Evolutionary conservation across 2,888 invertebrate species (phyloP), one percentile per base, ranked within the genome.

Genomic region (Erebia palarica): DNA sequence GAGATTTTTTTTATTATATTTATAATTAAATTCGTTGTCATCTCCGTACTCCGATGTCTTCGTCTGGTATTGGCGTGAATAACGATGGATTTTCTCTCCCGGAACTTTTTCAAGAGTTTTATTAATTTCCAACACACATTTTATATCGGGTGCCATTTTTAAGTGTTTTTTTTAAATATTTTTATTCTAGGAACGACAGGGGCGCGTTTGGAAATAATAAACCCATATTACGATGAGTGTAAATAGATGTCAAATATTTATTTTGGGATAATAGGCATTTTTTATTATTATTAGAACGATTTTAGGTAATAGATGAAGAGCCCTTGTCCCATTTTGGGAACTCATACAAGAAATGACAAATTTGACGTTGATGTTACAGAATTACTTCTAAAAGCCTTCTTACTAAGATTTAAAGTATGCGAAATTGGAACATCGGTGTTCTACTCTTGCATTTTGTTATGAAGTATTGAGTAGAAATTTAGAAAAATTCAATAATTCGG

Each of bases 1-100:
- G 86, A 85, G 86, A 82, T 87, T 86, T 90, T 88, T 90, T 90
- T 73, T 92, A 91, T 91, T 90, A 92, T 92, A 90, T 91, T 91
- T 91, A 91, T 92, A 93, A 93, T 93, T 93, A 92, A 93, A 92
- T 91, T 90, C 85, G 87, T 90, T 91, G 92, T 90, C 92, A 92
- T 89, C 88, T 87, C 87, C 87, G 84, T 84, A 83, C 83, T 82
- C 82, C 84, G 84, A 83, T 82, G 85, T 87, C 87, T 90, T 86
- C 86, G 85, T 86, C 89, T 91, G 90, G 85, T 87, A 89, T 88
- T 92, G 92, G 91, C 91, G 89, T 86, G 86, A 85, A 88, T 80
- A 84, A 81, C 84, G 87, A 87, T 85, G 85, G 79, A 82, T 83
- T 86, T 88, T 83, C 84, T 83, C 84, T 84, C 81, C 83, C 81